Base-by-base conservation (phyloP, 1,140 invertebrate genomes). In the Drosophila rhopaloa region DNA sequence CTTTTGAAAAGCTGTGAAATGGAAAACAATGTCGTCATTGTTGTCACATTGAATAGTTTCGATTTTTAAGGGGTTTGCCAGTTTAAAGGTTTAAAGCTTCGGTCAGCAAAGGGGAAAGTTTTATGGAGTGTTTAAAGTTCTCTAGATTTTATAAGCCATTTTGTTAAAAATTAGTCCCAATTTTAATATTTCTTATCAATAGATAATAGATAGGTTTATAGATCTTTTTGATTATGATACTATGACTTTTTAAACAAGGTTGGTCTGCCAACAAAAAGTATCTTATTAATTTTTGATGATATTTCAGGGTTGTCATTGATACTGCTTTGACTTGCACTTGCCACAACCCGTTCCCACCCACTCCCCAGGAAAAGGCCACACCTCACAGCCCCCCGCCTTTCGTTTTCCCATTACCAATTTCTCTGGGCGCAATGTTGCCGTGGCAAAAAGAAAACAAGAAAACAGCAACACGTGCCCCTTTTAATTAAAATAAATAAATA, bases 401-500 rank as follows among this genome's bases (percentile, higher is more conserved):
- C 24, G 6, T 8, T 41, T 62, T 44, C 35, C 32, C 14, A 27
- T 10, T n/a, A n/a, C 19, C 51, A 41, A 48, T 56, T 38, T 48
- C 67, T 48, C 47, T 56, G 62, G 66, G 68, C 51, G 48, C 24
- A 58, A 67, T 68, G 76, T 88, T 89, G 58, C 60, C 67, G 70
- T 72, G 77, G 62, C 58, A 66, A 78, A 88, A 89, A 76, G 76
- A 81, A 81, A 84, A 83, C 80, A 83, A 68, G 67, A 80, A 90
- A 90, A 89, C 73, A 90, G 85, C 77, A 81, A 90, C 85, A 89
- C 85, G 85, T 89, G 85, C 65, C 85, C 58, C 62, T 85, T 89
- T 89, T 89, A 89, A 89, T 89, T 89, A 89, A 89, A 89, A 90
- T 89, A 89, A 89, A 89, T 89, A 89, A 89, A 90, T 73, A 90